phyloP scores from a whole-genome alignment of 2,797 vertebrate genomes.

The Emydoidea blandingii region DNA sequence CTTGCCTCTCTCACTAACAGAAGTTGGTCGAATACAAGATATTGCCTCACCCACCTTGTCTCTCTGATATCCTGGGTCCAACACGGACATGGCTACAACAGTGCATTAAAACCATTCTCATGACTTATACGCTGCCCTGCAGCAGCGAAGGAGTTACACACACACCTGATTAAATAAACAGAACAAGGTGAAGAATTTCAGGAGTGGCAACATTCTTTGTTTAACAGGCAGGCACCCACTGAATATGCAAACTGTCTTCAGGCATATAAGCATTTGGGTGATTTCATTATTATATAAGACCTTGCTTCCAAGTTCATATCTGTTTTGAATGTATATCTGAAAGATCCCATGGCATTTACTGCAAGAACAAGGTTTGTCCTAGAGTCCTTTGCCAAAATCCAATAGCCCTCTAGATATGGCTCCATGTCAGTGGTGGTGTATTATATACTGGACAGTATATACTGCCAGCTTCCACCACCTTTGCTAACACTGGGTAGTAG shows the following conservation, averaged over 20 bases:
- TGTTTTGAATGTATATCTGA: background rate
- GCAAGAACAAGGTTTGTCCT: background rate
- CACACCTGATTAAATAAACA: slow-evolving; percentile 5
- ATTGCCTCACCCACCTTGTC: background rate
- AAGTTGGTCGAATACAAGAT: background rate
- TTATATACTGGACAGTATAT: background rate
- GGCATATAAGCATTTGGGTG: slow-evolving; percentile 31
- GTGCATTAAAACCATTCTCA: slow-evolving; percentile 3
- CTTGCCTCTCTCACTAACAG: background rate
- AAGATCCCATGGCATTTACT: background rate
- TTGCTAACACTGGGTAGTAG: background rate
- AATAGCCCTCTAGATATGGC: background rate
- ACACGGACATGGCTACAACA: background rate
- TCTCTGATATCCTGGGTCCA: background rate
- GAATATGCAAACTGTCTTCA: slow-evolving; percentile 8
- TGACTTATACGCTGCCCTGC: fast-evolving
- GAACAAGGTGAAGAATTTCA: background rate
- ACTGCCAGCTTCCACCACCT: background rate
- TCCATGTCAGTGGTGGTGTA: background rate
- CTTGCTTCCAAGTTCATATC: background rate
- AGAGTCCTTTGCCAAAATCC: background rate
- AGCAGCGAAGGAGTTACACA: background rate
- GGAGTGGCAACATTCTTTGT: background rate
- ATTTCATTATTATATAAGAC: background rate
- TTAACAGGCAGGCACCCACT: slow-evolving; percentile 3